Base-by-base conservation (phyloP, 2,888 invertebrate species). In the Chrysina gloriosa region DNA sequence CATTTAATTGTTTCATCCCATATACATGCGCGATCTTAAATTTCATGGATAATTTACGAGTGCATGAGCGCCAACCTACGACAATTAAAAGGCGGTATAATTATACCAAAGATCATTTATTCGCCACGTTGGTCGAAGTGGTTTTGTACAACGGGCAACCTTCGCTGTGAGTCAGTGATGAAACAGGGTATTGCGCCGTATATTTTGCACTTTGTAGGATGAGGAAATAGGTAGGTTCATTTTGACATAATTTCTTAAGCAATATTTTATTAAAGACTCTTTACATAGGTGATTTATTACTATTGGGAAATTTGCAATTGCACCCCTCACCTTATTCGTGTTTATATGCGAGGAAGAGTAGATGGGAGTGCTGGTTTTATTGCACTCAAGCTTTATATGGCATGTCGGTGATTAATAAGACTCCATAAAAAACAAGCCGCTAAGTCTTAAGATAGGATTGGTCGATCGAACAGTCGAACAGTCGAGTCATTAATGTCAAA, bases 211-310 rank as follows among this genome's bases (percentile, higher is more conserved):
- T 56, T 72, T 72, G 72, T 72, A 71, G 72, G 72, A 71, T 70
- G 72, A 72, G 72, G 72, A 72, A 72, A 71, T 71, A 70, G 66
- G 69, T 65, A 69, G 73, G 73, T 58, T 66, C 61, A 47, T 67
- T 69, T 71, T 72, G 73, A 71, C 73, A 73, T 73, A 73, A 71
- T 71, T 72, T 69, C 72, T 73, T 69, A 48, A 65, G 67, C 64
- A 68, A 69, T 63, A 69, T 69, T 71, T 71, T 71, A 71, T 71
- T 69, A 65, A 63, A 67, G 65, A 66, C 64, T 72, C 69, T 67
- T 68, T 70, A 58, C 52, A 45, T 54, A 29, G 69, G 65, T 71
- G 69, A 70, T 69, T 69, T 70, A 72, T 72, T 63, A 48, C 61
- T 61, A 66, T 72, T 70, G 63, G 42, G 68, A 72, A 70, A 70